Percentiles rank a stretch among this genome's conserved stretches.
Evolutionary conservation across 2,797 vertebrate species (phyloP).

Genomic region (Crenichthys baileyi): DNA sequence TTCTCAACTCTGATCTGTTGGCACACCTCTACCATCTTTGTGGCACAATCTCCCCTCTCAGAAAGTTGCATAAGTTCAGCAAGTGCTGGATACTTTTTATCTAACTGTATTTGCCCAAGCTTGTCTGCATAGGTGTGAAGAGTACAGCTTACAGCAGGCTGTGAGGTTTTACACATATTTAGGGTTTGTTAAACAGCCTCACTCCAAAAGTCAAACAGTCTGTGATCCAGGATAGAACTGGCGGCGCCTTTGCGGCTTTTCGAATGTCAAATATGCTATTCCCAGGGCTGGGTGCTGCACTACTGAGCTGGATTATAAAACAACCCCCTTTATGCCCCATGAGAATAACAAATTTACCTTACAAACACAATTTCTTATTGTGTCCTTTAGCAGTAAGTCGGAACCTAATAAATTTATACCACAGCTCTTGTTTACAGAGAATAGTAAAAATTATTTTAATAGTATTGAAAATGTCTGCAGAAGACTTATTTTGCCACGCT

Average conservation of each 20-base stretch:
- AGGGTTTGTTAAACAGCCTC: constrained; percentile 44
- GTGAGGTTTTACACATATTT: constrained; percentile 56
- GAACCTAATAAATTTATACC: neutral
- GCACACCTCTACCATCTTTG: constrained; percentile 33
- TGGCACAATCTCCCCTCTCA: constrained; percentile 37
- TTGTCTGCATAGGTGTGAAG: constrained; percentile 40
- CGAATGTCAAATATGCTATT: constrained; percentile 64
- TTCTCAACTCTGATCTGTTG: constrained; percentile 16
- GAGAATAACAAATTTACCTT: constrained; percentile 43
- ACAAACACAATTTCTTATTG: neutral
- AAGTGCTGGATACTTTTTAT: constrained; percentile 59
- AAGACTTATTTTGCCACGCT: neutral
- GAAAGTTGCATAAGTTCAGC: constrained; percentile 58
- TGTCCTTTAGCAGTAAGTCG: neutral
- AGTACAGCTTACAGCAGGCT: constrained; percentile 48
- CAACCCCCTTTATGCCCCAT: constrained; percentile 33
- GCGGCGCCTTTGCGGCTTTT: constrained; percentile 37
- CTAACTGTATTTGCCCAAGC: constrained; percentile 65
- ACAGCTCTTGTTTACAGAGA: neutral
- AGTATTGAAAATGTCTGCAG: neutral
- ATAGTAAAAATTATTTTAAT: neutral
- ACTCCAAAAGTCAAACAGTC: constrained; percentile 43
- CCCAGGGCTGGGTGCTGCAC: constrained; percentile 43
- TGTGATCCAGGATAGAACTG: constrained; percentile 54
- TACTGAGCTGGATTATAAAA: constrained; percentile 52